Evolutionary conservation across 2,888 invertebrate genomes (phyloP), one percentile per base, ranked within the genome.

Genomic region (Drosophila quinaria): DNA sequence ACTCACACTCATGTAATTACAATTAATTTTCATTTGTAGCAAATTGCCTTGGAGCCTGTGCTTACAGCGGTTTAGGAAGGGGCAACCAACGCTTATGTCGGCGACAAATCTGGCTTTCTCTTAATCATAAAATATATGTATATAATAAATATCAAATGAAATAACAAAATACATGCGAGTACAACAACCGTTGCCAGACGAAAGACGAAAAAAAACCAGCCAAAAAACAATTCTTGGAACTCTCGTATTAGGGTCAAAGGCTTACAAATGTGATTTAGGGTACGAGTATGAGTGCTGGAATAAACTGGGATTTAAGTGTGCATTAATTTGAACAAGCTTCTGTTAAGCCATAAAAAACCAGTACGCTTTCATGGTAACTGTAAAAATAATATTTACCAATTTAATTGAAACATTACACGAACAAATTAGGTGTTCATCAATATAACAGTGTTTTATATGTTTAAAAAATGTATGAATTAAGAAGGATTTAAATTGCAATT

Each of bases 1-100:
- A 65, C 39, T 68, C 62, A 69, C 62, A 63, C 70, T 49, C 59
- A 75, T 75, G 83, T 82, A 68, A 86, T 75, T 81, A 70, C 83
- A 81, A 81, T 81, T 81, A 72, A 81, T 81, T 86, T 81, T 86
- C 87, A 81, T 81, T 81, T 82, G 66, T 35, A 29, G 37, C 69
- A 73, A 78, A 78, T 59, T 58, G 74, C 54, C 15, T 31, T 22
- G 19, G 33, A 46, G 33, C 42, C 39, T 10, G 22, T 2, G 19
- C 19, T 47, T 8, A 17, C 10, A n/a, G 9, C 3, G 2, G 50
- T n/a, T 15, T 17, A 4, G 4, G 22, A n/a, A 11, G 42, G 13
- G 39, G 22, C n/a, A 33, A n/a, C 11, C 22, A 33, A 22, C 55
- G 25, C 55, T 74, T 60, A 66, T 77, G 61, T 55, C 51, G 46